A percentile compares a stretch with the other conserved stretches of the same genome.
phyloP scores from a whole-genome alignment of 35 echinoderm and acorn worm genomes.

The Ptychodera flava region DNA sequence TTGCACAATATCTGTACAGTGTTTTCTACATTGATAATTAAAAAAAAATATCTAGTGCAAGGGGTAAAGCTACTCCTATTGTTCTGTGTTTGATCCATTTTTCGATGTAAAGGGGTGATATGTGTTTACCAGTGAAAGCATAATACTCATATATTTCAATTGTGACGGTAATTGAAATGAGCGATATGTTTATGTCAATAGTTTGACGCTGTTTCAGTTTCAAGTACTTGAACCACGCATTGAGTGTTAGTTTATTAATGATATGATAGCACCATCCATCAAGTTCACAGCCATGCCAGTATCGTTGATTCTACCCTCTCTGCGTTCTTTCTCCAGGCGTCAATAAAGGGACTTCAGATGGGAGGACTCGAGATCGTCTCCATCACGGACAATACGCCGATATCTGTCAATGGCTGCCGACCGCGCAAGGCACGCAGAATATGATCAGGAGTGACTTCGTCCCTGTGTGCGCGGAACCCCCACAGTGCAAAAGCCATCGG shows the following conservation, averaged over 20 bases:
- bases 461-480: too few species aligned
- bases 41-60: too few species aligned
- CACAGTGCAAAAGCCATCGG: too few species aligned
- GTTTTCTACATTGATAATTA: too few species aligned
- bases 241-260: background rate
- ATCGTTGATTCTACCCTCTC: too few species aligned
- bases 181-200: background rate
- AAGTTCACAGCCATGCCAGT: background rate
- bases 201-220: background rate
- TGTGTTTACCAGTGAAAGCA: too few species aligned
- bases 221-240: background rate
- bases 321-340: constrained; percentile 49
- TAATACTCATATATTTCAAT: background rate
- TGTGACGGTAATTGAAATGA: background rate
- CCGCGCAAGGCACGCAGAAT: constrained; percentile 83
- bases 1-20: too few species aligned
- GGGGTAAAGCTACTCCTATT: too few species aligned
- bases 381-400: constrained; percentile 84
- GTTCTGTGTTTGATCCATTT: too few species aligned
- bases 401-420: constrained; percentile 59
- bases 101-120: too few species aligned
- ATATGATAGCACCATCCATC: background rate
- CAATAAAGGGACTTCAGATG: constrained; percentile 95
- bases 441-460: too few species aligned
- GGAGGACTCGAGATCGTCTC: constrained; percentile 89